Conservation (phyloP, 1,140 invertebrate genomes). For the Anastatus disparis region DNA sequence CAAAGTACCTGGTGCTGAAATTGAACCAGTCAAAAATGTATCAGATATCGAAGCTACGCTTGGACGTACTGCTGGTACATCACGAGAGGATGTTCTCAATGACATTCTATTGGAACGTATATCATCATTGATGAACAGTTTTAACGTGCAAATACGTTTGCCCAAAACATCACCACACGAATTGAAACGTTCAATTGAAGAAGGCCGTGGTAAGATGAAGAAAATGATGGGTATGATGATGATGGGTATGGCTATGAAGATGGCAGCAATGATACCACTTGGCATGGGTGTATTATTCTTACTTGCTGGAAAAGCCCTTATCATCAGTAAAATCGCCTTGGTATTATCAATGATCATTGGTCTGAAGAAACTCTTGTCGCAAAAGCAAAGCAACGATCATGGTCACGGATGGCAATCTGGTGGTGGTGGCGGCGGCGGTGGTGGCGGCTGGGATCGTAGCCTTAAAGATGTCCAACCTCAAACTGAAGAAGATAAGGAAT, state of each 20-base stretch:
- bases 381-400: slow-evolving; percentile 71
- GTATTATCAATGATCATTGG: slow-evolving; percentile 81
- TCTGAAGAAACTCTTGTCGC: slow-evolving; percentile 78
- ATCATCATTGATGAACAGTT: slow-evolving; percentile 76
- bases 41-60: slow-evolving; percentile 75
- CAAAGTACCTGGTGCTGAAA: slow-evolving; percentile 47
- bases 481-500: slow-evolving; percentile 54
- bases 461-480: slow-evolving; percentile 55
- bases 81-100: slow-evolving; percentile 73
- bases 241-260: slow-evolving; percentile 81
- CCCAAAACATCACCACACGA: slow-evolving; percentile 77
- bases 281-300: slow-evolving; percentile 80
- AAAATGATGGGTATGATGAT: slow-evolving; percentile 87
- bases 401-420: slow-evolving; percentile 59
- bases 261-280: slow-evolving; percentile 77
- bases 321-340: slow-evolving; percentile 81
- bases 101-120: slow-evolving; percentile 77
- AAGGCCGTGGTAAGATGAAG: slow-evolving; percentile 83
- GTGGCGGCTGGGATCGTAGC: slow-evolving; percentile 71
- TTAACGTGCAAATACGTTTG: slow-evolving; percentile 78
- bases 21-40: slow-evolving; percentile 63
- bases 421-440: slow-evolving; percentile 67
- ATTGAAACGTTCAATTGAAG: slow-evolving; percentile 76
- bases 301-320: slow-evolving; percentile 80
- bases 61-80: slow-evolving; percentile 70